Base-by-base conservation (phyloP, 2,113 vertebrate species). In the Phalacrocorax pelagicus region DNA sequence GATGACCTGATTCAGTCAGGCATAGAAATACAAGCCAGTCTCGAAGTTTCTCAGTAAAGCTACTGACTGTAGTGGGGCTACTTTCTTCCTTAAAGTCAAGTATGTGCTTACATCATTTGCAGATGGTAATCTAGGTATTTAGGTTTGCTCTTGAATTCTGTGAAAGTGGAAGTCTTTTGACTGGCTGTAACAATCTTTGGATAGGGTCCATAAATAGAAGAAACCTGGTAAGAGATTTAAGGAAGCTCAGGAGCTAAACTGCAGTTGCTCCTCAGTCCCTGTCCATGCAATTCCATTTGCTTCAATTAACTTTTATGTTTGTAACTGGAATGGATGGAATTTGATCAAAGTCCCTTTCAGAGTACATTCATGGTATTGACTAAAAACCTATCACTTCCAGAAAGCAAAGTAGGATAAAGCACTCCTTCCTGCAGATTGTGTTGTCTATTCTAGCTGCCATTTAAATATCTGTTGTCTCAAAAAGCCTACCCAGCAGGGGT, bases 1-100 rank as follows among this genome's bases (percentile, higher is more conserved):
- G 70, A 96, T 94, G 84, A 92, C 77, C 81, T 70, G 46, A 97
- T 94, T 95, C 94, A 94, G 94, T 89, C 89, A 96, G 74, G 86
- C 86, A 72, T 61, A 92, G 90, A 92, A 95, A 94, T 34, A 87
- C 54, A 91, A 82, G 66, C 27, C 89, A 79, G 54, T 38, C 78
- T 65, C 84, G 61, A 94, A 91, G 44, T 75, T 92, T 84, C 40
- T 72, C 40, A 62, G 80, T 61, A 85, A 81, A 47, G 36, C 62
- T 80, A 22, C 67, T 73, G 32, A 73, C 55, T 71, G 57, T 57
- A 82, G 15, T n/a, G 10, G 26, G 55, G n/a, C 32, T 80, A 22
- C 34, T 82, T 85, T 63, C 21, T 61, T 87, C 40, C 62, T 77
- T 80, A 30, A 89, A 85, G 30, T 66, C 49, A 63, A 51, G 27